Conservation (phyloP, 2,797 vertebrate genomes). For the Nothura maculosa region DNA sequence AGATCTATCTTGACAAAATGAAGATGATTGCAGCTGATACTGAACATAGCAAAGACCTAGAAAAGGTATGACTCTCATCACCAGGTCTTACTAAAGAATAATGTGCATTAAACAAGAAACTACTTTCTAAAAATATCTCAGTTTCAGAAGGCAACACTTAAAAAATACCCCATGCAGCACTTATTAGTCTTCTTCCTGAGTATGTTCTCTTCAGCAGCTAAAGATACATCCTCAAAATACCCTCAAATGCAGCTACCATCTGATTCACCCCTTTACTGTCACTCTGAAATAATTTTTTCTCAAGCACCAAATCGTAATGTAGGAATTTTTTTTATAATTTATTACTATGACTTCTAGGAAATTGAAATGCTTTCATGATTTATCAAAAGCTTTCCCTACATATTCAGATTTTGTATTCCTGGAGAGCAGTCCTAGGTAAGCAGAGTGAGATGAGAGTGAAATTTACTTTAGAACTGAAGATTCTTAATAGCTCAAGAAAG, state of each 20-base stretch:
- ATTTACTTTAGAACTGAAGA: neutral
- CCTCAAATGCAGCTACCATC: neutral
- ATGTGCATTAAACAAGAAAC: neutral
- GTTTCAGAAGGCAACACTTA: neutral
- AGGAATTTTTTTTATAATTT: rapidly evolving
- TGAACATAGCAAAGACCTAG: neutral
- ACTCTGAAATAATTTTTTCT: neutral
- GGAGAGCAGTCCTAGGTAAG: neutral
- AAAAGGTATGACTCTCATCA: neutral
- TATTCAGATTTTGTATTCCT: neutral
- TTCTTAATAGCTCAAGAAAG: neutral
- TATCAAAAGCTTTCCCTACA: neutral
- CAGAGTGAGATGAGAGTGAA: neutral
- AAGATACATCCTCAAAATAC: neutral
- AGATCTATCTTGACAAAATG: neutral
- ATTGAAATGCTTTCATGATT: neutral
- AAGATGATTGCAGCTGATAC: neutral
- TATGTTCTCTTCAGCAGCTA: neutral
- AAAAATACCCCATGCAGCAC: neutral
- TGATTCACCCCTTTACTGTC: neutral
- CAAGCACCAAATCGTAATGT: neutral
- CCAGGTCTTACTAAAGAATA: neutral
- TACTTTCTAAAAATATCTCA: neutral
- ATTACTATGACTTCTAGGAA: neutral
- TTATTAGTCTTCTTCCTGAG: neutral